Conservation (phyloP, 2,797 vertebrate genomes). For the Rhynchonycteris naso region DNA sequence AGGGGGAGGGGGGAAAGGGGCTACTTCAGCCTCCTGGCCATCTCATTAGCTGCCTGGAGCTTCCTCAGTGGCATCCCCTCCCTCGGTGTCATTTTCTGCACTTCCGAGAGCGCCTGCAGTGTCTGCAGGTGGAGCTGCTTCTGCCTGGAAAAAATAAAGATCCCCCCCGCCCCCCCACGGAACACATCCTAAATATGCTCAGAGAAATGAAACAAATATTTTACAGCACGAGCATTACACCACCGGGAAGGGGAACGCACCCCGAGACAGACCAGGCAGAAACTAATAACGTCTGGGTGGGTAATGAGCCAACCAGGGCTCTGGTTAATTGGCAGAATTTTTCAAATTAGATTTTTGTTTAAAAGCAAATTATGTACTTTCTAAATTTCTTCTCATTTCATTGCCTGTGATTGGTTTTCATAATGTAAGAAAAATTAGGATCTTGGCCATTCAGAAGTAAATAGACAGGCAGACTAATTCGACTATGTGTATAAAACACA, state of each 20-base stretch:
- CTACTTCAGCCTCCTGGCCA: slow-evolving; percentile 88
- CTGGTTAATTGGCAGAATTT: slow-evolving; percentile 61
- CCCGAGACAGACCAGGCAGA: slow-evolving; percentile 55
- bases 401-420: slow-evolving; percentile 59
- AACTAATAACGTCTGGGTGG: slow-evolving; percentile 70
- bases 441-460: not conserved
- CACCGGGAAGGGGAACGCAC: slow-evolving; percentile 61
- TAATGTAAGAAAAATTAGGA: slow-evolving; percentile 59
- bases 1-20: not conserved
- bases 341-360: slow-evolving; percentile 77
- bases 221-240: slow-evolving; percentile 34
- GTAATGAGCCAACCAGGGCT: slow-evolving; percentile 74
- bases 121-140: slow-evolving; percentile 90
- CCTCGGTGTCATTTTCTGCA: slow-evolving; percentile 90
- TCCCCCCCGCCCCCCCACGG: not conserved
- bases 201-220: slow-evolving; percentile 74
- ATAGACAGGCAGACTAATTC: not conserved
- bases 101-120: slow-evolving; percentile 87
- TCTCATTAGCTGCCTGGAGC: slow-evolving; percentile 88
- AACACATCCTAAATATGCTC: not conserved
- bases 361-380: slow-evolving; percentile 77
- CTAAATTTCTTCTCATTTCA: slow-evolving; percentile 73
- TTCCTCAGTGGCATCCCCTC: slow-evolving; percentile 90
- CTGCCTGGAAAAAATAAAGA: slow-evolving; percentile 83
- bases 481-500: not conserved